Conservation (phyloP, 2,888 invertebrate genomes). For the Drosophila greeni region DNA sequence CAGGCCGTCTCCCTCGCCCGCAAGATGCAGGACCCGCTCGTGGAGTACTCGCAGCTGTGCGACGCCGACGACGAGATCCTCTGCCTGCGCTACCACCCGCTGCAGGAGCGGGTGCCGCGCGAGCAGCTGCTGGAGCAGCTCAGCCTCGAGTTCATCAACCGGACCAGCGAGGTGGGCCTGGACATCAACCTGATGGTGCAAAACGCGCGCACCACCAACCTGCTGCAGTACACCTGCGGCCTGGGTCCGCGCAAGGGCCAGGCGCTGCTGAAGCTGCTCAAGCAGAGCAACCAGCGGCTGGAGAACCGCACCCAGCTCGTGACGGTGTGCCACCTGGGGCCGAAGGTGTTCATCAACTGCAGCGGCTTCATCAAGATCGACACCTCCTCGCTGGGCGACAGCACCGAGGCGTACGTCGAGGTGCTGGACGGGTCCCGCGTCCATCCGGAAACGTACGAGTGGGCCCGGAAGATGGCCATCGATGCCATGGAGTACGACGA, state of each 20-base stretch:
- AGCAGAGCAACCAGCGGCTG: slow-evolving; percentile 93
- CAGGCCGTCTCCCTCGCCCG: slow-evolving; percentile 96
- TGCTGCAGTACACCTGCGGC: slow-evolving; percentile 98
- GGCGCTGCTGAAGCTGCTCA: slow-evolving; percentile 90
- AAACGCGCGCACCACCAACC: slow-evolving; percentile 90
- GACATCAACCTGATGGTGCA: slow-evolving; percentile 96
- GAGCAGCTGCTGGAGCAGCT: slow-evolving; percentile 92
- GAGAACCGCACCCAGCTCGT: slow-evolving; percentile 97
- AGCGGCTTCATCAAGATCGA: slow-evolving; percentile 99
- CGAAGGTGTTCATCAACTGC: slow-evolving; percentile 98
- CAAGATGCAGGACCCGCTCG: slow-evolving; percentile 94
- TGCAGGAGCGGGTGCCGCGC: slow-evolving; percentile 89
- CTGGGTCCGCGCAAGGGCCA: slow-evolving; percentile 96
- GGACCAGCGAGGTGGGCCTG: slow-evolving; percentile 98
- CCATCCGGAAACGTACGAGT: slow-evolving; percentile 99
- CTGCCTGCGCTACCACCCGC: slow-evolving; percentile 93
- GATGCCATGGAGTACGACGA: slow-evolving; percentile 99
- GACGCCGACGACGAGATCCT: slow-evolving; percentile 97
- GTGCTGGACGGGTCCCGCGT: slow-evolving; percentile 98
- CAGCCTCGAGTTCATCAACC: slow-evolving; percentile 93
- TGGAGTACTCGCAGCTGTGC: slow-evolving; percentile 97
- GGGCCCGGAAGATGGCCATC: slow-evolving; percentile 99
- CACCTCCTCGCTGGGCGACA: slow-evolving; percentile 95
- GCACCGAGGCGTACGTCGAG: slow-evolving; percentile 96
- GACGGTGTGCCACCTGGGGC: slow-evolving; percentile 97